phyloP scores from a whole-genome alignment of 2,113 vertebrate species.

The Pogona vitticeps region DNA sequence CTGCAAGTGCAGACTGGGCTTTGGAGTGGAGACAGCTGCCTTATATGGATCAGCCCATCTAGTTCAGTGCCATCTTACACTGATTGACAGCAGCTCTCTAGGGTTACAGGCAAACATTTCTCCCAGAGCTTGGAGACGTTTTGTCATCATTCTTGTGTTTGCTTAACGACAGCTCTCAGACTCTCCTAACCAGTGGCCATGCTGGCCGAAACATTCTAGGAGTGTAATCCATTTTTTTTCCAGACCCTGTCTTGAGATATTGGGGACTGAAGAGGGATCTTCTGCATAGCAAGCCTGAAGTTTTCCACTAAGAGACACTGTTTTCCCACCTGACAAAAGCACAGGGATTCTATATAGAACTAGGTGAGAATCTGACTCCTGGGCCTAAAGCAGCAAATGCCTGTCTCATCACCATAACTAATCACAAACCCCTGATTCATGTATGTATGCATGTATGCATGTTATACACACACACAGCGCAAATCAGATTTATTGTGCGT shows the following conservation, averaged over 20 bases:
- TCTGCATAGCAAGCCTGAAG: neutral
- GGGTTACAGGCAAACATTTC: neutral
- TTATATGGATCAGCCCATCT: too few species aligned
- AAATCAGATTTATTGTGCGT: neutral
- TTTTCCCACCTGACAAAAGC: neutral
- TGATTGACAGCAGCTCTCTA: neutral
- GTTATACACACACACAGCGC: neutral
- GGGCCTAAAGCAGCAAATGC: neutral
- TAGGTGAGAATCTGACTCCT: neutral
- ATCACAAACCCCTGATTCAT: neutral
- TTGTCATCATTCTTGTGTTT: too few species aligned
- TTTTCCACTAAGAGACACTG: neutral
- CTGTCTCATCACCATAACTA: neutral
- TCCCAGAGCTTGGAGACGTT: neutral
- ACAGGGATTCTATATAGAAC: neutral
- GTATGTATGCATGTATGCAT: too few species aligned
- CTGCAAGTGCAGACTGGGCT: too few species aligned
- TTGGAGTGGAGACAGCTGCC: neutral
- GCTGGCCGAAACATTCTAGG: neutral
- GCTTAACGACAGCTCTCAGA: too few species aligned
- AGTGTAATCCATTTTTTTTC: neutral
- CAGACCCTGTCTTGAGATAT: neutral
- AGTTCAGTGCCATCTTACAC: neutral
- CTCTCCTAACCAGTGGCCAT: too few species aligned
- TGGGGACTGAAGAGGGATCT: neutral